Evolutionary conservation across 2,888 invertebrate genomes (phyloP).

Genomic region (Chloroclystis v-ata): DNA sequence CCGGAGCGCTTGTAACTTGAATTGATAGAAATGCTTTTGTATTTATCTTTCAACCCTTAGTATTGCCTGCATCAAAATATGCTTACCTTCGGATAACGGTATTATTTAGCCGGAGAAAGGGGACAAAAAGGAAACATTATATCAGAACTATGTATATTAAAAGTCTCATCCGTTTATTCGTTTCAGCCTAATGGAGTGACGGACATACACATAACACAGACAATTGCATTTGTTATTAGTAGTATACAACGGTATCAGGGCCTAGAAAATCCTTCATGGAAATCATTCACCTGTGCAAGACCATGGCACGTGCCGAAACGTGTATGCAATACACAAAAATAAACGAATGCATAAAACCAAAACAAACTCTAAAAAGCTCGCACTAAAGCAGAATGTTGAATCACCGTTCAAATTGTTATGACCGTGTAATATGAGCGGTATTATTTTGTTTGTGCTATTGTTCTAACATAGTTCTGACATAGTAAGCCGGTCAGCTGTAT

Average conservation of each 20-base stretch:
- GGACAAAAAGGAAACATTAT: too few relatives aligned
- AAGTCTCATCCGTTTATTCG: too few relatives aligned
- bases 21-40: too few relatives aligned
- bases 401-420: slow-evolving; percentile 14
- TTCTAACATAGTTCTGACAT: slow-evolving; percentile 3
- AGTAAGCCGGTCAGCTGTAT: slow-evolving; percentile 1
- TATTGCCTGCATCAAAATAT: too few relatives aligned
- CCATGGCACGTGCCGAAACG: slow-evolving; percentile 24
- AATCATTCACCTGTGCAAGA: slow-evolving; percentile 21
- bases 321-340: too few relatives aligned
- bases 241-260: too few relatives aligned
- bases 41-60: too few relatives aligned
- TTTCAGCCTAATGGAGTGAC: too few relatives aligned
- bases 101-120: too few relatives aligned
- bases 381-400: slow-evolving; percentile 15
- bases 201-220: slow-evolving; percentile 51
- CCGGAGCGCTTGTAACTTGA: too few relatives aligned
- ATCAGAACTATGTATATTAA: too few relatives aligned
- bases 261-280: slow-evolving; percentile 34
- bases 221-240: slow-evolving; percentile 48
- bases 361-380: slow-evolving; percentile 6
- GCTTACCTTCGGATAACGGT: too few relatives aligned
- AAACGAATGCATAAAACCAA: slow-evolving; percentile 12
- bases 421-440: slow-evolving; percentile 8
- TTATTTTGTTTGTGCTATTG: slow-evolving; percentile 16